Evolutionary conservation across 2,113 vertebrate species (phyloP), one percentile per base, ranked within the genome.

Genomic region (Callithrix jacchus): DNA sequence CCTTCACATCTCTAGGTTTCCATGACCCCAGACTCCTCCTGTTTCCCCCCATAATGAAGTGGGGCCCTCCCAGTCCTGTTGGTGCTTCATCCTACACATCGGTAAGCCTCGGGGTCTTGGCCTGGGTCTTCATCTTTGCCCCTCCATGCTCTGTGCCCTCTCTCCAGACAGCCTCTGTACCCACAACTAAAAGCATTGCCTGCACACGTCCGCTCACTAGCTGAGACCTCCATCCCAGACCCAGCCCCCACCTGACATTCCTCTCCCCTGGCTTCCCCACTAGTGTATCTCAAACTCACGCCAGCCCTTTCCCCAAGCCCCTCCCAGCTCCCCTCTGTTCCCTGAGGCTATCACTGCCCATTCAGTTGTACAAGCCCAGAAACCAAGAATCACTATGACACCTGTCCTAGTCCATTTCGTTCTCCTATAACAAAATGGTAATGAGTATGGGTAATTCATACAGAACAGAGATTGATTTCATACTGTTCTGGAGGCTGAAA

Each of bases 51-150:
- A 0, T 0, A 5, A 79, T 13, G 8, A 0, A 6, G 42, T 13
- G 3, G 9, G 4, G 45, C 17, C 45, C 23, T 37, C 16, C 7
- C 6, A 2, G 3, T 0, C 56, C 8, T 8, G 18, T 40, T 8
- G 10, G 37, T 7, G 14, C 9, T 23, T 81, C 32, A 3, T 14
- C 16, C 23, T 5, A 0, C 0, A 16, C 18, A 9, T 10, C 37
- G 4, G 18, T 0, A 32, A 42, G 16, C 20, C 0, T 3, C 3
- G 3, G 30, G n/a, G 25, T 47, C 2, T 14, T 52, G n/a, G 10
- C 73, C 37, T 30, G 7, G 5, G 3, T 3, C 87, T 49, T 25
- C 10, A 0, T 5, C 73, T 35, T 16, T 12, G 2, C 6, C 23
- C 40, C 8, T 27, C 40, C 56, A 6, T 17, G 6, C 47, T 3